Evolutionary conservation across 2,113 vertebrate species (phyloP), one percentile per base, ranked within the genome.

Genomic region (Propithecus coquereli): DNA sequence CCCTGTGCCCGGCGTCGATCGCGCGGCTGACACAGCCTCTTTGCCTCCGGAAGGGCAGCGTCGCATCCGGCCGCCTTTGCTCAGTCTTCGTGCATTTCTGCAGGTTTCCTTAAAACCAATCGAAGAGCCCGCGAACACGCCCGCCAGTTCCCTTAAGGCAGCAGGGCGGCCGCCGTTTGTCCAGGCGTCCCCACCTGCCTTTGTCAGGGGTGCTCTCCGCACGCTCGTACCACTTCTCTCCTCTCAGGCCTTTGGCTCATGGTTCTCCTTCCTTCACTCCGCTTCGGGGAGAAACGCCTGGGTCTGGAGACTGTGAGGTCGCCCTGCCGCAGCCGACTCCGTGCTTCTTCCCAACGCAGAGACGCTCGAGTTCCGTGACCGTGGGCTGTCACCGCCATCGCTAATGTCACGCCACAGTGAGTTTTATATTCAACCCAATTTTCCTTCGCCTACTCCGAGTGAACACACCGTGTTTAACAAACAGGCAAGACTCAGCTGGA

Each of bases 241-340:
- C 95, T 94, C 95, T 87, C 95, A 74, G 70, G 94, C 93, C 97
- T 91, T 94, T 87, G 90, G 92, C 92, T 90, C 90, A 63, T 90
- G 86, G 88, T 54, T 97, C 95, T 94, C 96, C 84, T 96, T 97
- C 87, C 73, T 96, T 92, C 95, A 87, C 80, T 93, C 76, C 52
- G 81, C 90, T 92, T 95, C 61, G 34, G 80, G 73, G 91, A 95
- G 94, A 96, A 87, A 86, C 79, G 81, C 95, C 95, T 93, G 91
- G 93, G 93, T 89, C 96, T 96, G 84, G 87, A 96, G 89, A 97
- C 27, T 94, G 80, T 91, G 95, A 94, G 93, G 95, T 95, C 97
- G 97, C 94, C 52, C 52, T 52, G 52, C 14, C 2, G 18, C 54
- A 57, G 54, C 54, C 22, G 54, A 57, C 54, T 57, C 54, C 17